Conservation (phyloP, 2,113 vertebrate genomes). For the Tenebrosternarchus preto region DNA sequence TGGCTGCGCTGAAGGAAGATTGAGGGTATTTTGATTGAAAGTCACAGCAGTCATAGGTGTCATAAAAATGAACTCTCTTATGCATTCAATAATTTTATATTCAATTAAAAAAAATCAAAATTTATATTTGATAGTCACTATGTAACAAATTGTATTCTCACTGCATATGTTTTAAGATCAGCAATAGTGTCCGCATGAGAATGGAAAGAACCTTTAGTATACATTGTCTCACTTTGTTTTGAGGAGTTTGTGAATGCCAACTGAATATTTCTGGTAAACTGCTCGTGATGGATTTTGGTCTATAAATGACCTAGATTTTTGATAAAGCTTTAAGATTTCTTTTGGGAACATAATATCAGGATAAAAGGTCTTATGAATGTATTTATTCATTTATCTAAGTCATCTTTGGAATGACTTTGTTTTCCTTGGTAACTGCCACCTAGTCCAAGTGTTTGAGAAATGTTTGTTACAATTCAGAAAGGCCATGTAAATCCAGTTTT, state of each 20-base stretch:
- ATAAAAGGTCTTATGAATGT: not conserved
- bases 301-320: not conserved
- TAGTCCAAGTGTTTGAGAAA: not conserved
- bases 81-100: not conserved
- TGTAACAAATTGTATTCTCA: not conserved
- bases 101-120: not conserved
- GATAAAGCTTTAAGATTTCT: not conserved
- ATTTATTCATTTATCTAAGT: not conserved
- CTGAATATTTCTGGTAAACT: too few species aligned
- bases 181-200: not conserved
- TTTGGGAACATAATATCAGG: not conserved
- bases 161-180: not conserved
- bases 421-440: slow-evolving; percentile 15
- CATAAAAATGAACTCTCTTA: not conserved
- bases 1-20: not conserved
- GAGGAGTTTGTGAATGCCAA: too few species aligned
- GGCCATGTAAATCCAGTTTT: not conserved
- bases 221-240: not conserved
- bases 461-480: slow-evolving; percentile 24
- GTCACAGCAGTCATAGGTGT: not conserved
- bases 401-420: not conserved
- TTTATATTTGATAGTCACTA: not conserved
- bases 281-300: not conserved
- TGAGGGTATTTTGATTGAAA: not conserved
- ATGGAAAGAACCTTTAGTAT: not conserved